Base-by-base conservation (phyloP, 2,113 vertebrate species). In the Camelus bactrianus region DNA sequence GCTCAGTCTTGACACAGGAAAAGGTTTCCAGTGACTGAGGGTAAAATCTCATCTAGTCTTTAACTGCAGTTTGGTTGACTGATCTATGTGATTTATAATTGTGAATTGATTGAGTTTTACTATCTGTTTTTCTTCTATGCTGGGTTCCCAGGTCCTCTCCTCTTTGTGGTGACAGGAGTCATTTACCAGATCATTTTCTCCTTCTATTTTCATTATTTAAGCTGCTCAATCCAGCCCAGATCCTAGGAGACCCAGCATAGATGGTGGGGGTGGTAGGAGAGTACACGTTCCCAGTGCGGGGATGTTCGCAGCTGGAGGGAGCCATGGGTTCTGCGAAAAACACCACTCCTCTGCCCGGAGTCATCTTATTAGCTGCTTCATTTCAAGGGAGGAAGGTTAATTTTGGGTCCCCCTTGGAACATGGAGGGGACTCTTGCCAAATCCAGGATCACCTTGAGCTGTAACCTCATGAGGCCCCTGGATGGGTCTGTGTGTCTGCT, bases 381-480 rank as follows among this genome's bases (percentile, higher is more conserved):
- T 65, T 82, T 69, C 70, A 76, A 91, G 50, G 26, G 32, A 81
- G 52, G 70, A 76, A 84, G 58, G 22, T 91, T 91, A 69, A 80
- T 88, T 93, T 84, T 64, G 56, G 69, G 86, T 54, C 6, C 30
- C 24, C 46, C 54, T 93, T 89, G 90, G 93, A 84, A 72, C 70
- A 94, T 85, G 70, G 46, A 69, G 72, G 50, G 30, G 38, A 69
- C n/a, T 86, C 42, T 84, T 91, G 80, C 67, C 81, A 83, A 91
- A 83, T 89, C 38, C 46, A 96, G 75, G 50, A 38, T 20, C 50
- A 56, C 30, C 52, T 90, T n/a, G n/a, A 79, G 81, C 14, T 35
- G 16, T 94, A 82, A 72, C 75, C 67, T 82, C 46, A 48, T 50
- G 92, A 84, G 58, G 70, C 70, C 64, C 58, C 56, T 87, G 65